Conservation (phyloP, 1,140 invertebrate genomes). For the Magallana gigas region DNA sequence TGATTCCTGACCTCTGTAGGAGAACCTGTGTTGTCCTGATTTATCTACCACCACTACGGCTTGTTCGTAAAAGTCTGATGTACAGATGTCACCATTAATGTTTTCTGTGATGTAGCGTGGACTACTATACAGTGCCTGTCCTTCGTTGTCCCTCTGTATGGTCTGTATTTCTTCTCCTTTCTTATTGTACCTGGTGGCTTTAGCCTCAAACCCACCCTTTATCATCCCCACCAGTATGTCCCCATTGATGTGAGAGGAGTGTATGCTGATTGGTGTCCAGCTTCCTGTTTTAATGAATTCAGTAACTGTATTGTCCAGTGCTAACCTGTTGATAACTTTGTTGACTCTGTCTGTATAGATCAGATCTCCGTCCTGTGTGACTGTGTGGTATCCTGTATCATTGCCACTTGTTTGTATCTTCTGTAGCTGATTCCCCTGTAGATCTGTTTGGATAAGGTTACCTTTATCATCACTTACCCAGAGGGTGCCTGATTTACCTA, state of each 20-base stretch:
- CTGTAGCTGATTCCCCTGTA: neutral
- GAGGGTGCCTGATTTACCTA: neutral
- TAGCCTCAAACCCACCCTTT: neutral
- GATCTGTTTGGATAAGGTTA: neutral
- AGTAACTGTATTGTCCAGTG: neutral
- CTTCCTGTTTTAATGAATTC: neutral
- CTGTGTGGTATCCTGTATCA: neutral
- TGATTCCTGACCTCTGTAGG: neutral
- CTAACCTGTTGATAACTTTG: neutral
- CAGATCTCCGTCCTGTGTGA: neutral
- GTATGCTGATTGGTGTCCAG: neutral
- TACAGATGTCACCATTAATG: neutral
- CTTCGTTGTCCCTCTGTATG: too few relatives aligned
- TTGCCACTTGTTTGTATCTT: neutral
- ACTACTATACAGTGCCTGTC: too few relatives aligned
- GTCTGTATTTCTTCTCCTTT: neutral
- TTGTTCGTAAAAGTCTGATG: neutral
- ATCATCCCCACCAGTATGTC: neutral
- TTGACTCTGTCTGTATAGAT: neutral
- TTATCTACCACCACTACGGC: neutral
- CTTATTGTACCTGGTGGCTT: neutral
- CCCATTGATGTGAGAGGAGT: neutral
- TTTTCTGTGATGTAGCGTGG: too few relatives aligned
- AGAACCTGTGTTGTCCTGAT: neutral
- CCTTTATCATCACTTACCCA: neutral